phyloP scores from a whole-genome alignment of 2,888 invertebrate species.

The Serripes groenlandicus region DNA sequence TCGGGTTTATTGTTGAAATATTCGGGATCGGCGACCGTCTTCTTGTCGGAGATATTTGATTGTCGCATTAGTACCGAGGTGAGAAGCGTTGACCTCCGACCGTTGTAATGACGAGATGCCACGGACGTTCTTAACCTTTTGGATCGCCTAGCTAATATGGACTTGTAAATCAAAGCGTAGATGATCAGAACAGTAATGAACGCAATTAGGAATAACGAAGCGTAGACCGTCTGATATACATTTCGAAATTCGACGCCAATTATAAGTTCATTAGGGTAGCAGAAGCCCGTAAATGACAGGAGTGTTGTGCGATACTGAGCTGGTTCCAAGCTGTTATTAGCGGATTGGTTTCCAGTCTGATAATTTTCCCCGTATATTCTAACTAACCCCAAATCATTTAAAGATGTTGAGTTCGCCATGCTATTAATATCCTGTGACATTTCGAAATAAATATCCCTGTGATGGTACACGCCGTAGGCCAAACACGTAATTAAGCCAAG shows the following conservation, averaged over 20 bases:
- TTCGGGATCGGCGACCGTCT: not conserved
- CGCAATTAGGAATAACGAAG: conserved; percentile 67
- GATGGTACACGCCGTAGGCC: conserved; percentile 63
- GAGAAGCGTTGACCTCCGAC: conserved; percentile 38
- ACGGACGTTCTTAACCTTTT: conserved; percentile 53
- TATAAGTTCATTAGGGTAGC: conserved; percentile 64
- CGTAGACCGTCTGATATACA: conserved; percentile 69
- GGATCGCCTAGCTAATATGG: conserved; percentile 62
- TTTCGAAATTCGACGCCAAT: conserved; percentile 53
- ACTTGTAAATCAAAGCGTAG: conserved; percentile 68
- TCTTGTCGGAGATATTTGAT: conserved; percentile 25
- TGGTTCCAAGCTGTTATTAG: conserved; percentile 16
- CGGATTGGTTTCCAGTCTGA: conserved; percentile 7
- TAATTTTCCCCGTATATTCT: conserved; percentile 5
- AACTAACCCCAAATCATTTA: conserved; percentile 7
- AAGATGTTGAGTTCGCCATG: conserved; percentile 3
- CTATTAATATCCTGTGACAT: not conserved
- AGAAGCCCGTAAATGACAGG: conserved; percentile 55
- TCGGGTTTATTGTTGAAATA: conserved; percentile 16
- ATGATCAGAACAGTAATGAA: conserved; percentile 65
- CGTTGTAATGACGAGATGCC: conserved; percentile 28
- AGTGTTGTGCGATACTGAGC: conserved; percentile 1
- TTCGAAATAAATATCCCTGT: conserved; percentile 27
- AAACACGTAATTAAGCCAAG: conserved; percentile 62
- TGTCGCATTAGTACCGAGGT: conserved; percentile 40